Conservation (phyloP, 2,797 vertebrate genomes). For the Echeneis naucrates region DNA sequence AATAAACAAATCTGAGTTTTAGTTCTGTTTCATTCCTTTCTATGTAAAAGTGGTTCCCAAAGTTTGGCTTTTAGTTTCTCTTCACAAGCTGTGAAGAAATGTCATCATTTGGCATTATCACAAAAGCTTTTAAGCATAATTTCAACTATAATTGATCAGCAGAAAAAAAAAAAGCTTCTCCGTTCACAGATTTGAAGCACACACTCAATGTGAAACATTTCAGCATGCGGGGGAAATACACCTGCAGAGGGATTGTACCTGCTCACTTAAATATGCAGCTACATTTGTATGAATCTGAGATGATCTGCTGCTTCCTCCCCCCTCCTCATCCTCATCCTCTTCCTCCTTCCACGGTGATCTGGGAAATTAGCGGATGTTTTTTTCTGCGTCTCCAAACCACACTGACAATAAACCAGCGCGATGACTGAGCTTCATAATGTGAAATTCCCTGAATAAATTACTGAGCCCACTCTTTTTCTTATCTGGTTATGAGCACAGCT, state of each 20-base stretch:
- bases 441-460: constrained; percentile 82
- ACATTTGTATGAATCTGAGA: constrained; percentile 45
- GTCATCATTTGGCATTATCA: constrained; percentile 34
- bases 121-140: constrained; percentile 8
- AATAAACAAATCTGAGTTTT: not conserved
- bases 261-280: constrained; percentile 29
- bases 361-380: constrained; percentile 69
- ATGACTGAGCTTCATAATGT: constrained; percentile 55
- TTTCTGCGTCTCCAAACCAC: constrained; percentile 38
- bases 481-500: constrained; percentile 65
- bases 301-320: constrained; percentile 54
- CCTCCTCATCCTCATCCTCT: constrained; percentile 20
- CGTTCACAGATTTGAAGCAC: not conserved
- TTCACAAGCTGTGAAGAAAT: constrained; percentile 19
- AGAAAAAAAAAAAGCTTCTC: not conserved
- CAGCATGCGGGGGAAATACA: constrained; percentile 52
- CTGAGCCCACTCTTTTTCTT: constrained; percentile 71
- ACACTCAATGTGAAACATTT: constrained; percentile 19
- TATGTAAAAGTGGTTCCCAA: not conserved
- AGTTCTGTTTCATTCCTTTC: not conserved
- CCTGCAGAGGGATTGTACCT: constrained; percentile 69
- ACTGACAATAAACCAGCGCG: constrained; percentile 54
- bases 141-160: not conserved
- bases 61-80: not conserved
- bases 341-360: constrained; percentile 44